Conservation (phyloP, 2,797 vertebrate genomes). For the Squalus acanthias region DNA sequence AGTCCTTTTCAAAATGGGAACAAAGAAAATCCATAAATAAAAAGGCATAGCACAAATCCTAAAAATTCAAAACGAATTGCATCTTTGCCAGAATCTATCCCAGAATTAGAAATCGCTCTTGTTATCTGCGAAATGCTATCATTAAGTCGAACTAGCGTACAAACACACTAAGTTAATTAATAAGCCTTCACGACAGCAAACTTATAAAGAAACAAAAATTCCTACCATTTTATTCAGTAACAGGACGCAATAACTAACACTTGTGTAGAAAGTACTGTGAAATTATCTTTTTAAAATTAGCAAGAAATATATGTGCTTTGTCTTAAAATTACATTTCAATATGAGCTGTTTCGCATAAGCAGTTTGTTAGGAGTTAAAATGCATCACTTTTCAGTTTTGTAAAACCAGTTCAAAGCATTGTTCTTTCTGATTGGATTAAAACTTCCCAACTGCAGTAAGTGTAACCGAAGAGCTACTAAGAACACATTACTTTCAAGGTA, state of each 20-base stretch:
- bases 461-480: constrained; percentile 18
- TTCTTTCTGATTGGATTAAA: constrained; percentile 32
- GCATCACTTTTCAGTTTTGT: not conserved
- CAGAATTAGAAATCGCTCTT: not conserved
- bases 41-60: not conserved
- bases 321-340: not conserved
- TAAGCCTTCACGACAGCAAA: not conserved
- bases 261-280: not conserved
- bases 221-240: not conserved
- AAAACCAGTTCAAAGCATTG: not conserved
- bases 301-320: not conserved
- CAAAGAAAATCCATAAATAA: constrained; percentile 12
- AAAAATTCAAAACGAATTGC: not conserved
- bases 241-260: not conserved
- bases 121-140: not conserved
- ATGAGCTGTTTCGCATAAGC: not conserved
- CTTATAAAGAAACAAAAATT: not conserved
- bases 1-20: not conserved
- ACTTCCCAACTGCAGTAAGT: constrained; percentile 36
- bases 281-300: not conserved
- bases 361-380: not conserved
- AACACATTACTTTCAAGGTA: constrained; percentile 58
- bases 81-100: not conserved
- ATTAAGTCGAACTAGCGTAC: not conserved
- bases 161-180: not conserved